Base-by-base conservation (phyloP, 2,113 vertebrate species). In the Pelecanoides urinatrix region DNA sequence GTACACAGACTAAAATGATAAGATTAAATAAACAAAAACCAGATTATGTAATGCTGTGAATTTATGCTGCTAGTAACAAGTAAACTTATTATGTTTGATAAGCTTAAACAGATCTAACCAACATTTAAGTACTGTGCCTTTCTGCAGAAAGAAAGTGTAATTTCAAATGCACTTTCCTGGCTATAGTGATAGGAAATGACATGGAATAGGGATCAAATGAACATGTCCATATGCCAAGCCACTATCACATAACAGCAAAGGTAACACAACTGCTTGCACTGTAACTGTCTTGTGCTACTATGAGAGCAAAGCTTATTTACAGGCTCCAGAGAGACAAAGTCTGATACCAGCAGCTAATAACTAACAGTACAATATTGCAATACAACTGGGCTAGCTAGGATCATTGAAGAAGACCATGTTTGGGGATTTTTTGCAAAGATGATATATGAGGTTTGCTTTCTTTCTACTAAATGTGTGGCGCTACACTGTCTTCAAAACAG, bases 381-480 rank as follows among this genome's bases (percentile, higher is more conserved):
- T 53, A 26, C 50, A 90, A 82, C 45, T 71, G 36, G 34, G 12
- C 27, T 65, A 86, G 49, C 34, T 47, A 81, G 77, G 44, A 87
- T 79, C 85, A 72, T 30, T 11, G 21, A n/a, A 91, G 4, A 88
- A 7, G 44, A 72, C 20, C 12, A 15, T 65, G 42, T 91, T 36
- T 49, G 40, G 55, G 65, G 40, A 94, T 89, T 95, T 96, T 75
- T 30, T 95, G 78, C 94, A 88, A 98, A 91, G n/a, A 94, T 96
- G 82, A 97, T 96, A 92, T 87, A 97, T 97, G 86, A 96, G 75
- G 88, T 95, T 96, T 97, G 29, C 91, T 84, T 92, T 96, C 94
- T 95, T 93, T 94, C 95, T 94, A 86, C 93, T 97, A 96, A 68
- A 50, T 25, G 65, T 73, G 42, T 72, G 61, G 52, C 93, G n/a